Evolutionary conservation across 1,140 invertebrate species (phyloP), one percentile per base, ranked within the genome.

Genomic region (Drosophila neocordata): DNA sequence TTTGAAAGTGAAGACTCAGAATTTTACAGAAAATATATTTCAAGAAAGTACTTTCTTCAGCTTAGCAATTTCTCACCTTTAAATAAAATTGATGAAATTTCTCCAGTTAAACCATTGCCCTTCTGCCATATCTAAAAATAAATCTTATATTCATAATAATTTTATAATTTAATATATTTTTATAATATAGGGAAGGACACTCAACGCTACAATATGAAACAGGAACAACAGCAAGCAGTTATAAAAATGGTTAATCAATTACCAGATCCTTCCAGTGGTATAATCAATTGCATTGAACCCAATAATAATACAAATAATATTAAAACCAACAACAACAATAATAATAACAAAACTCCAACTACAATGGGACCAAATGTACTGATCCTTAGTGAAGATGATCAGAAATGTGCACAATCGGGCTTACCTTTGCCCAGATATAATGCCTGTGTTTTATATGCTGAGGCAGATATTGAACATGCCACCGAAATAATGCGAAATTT

Each of bases 371-470:
- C 59, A 8, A 70, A 76, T 31, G 74, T 82, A 2, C 68, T 79
- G n/a, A 65, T 87, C 2, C 58, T 87, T 5, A 78, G 74, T 58
- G 27, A 66, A 5, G 82, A 87, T 20, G 82, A 87, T 18, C 79
- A 93, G 12, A 75, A 92, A 12, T 91, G 93, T 60, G 73, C 92
- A 9, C 90, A 92, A 11, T 85, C 92, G 79, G 93, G 94, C 13
- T 75, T 93, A 57, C 81, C 92, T 57, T 92, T 92, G 53, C 93
- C 94, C 78, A 90, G 88, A 55, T 96, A 96, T 77, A 94, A 96
- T 92, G 95, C 95, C 4, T 95, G 95, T 83, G 92, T 96, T 34
- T 83, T 96, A n/a, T 96, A 93, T 88, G 93, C 94, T n/a, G 94
- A 95, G 66, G 94, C 95, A 64, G 95, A 96, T 91, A 83, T 91